Conservation (phyloP, 2,888 invertebrate genomes). For the Habroteleia sp. region DNA sequence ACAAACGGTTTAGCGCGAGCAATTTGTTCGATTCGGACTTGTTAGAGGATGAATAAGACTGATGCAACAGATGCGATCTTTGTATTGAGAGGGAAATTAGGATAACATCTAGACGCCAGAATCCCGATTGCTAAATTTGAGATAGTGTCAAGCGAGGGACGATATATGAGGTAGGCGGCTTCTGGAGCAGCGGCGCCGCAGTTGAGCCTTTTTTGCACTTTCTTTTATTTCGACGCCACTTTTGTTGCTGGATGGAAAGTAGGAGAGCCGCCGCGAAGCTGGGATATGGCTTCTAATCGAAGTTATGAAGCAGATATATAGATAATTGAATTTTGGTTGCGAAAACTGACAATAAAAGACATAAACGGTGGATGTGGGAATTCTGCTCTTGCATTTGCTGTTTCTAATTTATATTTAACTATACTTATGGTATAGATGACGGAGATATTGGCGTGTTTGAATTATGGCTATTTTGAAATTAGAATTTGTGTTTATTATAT, state of each 20-base stretch:
- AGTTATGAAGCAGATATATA: too few species aligned
- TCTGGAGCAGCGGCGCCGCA: constrained; percentile 3
- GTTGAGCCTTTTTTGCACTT: too few species aligned
- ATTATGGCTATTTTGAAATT: too few species aligned
- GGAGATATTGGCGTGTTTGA: background rate
- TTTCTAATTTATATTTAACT: constrained; percentile 23
- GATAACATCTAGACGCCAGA: constrained; percentile 24
- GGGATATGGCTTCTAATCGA: background rate
- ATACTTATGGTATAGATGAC: constrained; percentile 13
- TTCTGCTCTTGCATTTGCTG: constrained; percentile 9
- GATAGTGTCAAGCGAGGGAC: constrained; percentile 14
- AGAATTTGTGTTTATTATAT: too few species aligned
- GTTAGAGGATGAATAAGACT: constrained; percentile 34
- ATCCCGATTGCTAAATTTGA: constrained; percentile 26
- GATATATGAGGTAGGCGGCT: constrained; percentile 2
- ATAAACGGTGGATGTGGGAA: constrained; percentile 4
- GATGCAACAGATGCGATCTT: constrained; percentile 42
- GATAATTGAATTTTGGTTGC: constrained; percentile 29
- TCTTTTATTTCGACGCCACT: too few species aligned
- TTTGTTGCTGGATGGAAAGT: too few species aligned
- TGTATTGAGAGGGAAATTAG: constrained; percentile 26
- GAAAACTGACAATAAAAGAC: constrained; percentile 19
- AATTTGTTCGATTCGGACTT: constrained; percentile 38
- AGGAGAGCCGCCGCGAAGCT: too few species aligned
- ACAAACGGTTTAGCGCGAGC: constrained; percentile 17